Base-by-base conservation (phyloP, 2,113 vertebrate species). In the Lonchura striata region DNA sequence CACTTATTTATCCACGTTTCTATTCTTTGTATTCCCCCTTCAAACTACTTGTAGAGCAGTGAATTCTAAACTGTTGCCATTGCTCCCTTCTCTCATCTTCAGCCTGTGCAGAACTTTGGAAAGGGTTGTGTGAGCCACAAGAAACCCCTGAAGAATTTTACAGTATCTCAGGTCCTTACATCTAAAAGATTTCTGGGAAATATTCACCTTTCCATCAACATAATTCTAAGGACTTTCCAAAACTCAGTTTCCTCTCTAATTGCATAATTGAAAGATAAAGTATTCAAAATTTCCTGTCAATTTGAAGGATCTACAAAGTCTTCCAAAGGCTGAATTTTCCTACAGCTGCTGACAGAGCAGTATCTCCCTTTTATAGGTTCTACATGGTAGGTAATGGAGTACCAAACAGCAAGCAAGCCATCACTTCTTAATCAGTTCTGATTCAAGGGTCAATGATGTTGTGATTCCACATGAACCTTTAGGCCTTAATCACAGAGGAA, bases 371-470 rank as follows among this genome's bases (percentile, higher is more conserved):
- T 56, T 76, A 39, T 17, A 68, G 83, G 46, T 46, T 84, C 52
- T n/a, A 47, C 47, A 63, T 16, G n/a, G 52, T 20, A 47, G 30
- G 60, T 70, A 74, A 52, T 23, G 30, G 41, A 81, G 50, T 82
- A 82, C 41, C 87, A 69, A 39, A 52, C 42, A 90, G 57, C 42
- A 9, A 72, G 41, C 16, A 91, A 70, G n/a, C 14, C 60, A 92
- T 49, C 56, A 69, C 71, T 92, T 46, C 74, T 91, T 82, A 88
- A 78, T 90, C 90, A 87, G 75, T 41, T 50, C 82, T 89, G 91
- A 97, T 97, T 90, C 92, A 87, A 95, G 54, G 79, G 68, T 94
- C 68, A 90, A 28, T 31, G 44, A 85, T 88, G 21, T 92, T 91
- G 66, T 50, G 44, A 75, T 90, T 94, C 66, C 24, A 53, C 47